Conservation (phyloP, 2,888 invertebrate genomes). For the Leptopilina myrica region DNA sequence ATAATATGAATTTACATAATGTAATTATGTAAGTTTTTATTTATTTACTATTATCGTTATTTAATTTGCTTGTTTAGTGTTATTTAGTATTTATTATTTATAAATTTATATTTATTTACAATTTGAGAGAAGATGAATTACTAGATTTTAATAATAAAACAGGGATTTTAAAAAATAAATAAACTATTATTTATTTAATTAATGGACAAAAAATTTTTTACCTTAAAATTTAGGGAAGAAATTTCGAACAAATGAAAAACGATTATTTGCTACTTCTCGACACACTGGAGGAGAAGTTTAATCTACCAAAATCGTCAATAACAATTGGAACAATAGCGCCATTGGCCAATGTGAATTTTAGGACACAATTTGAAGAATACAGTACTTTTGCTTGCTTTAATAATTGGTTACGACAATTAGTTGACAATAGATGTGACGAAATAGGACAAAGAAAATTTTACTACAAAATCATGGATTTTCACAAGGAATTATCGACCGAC, state of each 20-base stretch:
- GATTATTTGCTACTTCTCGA: constrained; percentile 60
- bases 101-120: too few species aligned
- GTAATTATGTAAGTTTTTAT: too few species aligned
- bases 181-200: neutral
- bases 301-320: constrained; percentile 58
- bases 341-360: constrained; percentile 60
- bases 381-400: constrained; percentile 59
- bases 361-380: neutral
- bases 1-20: too few species aligned
- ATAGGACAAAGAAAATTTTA: constrained; percentile 2
- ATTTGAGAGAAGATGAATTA: too few species aligned
- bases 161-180: too few species aligned
- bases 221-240: constrained; percentile 53
- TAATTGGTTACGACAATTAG: constrained; percentile 56
- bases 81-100: too few species aligned
- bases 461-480: constrained; percentile 61
- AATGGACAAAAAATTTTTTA: too few species aligned
- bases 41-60: too few species aligned
- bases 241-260: constrained; percentile 55
- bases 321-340: constrained; percentile 68
- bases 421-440: constrained; percentile 3
- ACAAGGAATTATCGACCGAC: constrained; percentile 50
- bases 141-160: too few species aligned
- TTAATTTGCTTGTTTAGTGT: too few species aligned
- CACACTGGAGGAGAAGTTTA: constrained; percentile 55